These are phyloP conservation scores for Tychaedon coryphoeus DNA, from an alignment of 2,113 vertebrate species.

Conservation along the genomic window DNA sequence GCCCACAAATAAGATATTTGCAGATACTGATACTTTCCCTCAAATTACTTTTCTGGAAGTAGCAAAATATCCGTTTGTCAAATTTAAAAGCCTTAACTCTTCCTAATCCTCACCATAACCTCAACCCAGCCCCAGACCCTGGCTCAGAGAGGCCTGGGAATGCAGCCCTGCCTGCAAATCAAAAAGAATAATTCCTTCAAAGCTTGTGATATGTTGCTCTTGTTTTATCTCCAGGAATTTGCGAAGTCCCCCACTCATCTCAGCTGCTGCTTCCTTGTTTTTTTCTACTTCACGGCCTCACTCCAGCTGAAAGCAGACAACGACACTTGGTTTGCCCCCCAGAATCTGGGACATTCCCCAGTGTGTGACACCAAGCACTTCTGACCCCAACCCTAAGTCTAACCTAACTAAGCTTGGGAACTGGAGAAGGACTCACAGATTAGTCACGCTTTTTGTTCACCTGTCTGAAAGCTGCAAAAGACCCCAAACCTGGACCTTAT, in stretches of 20 bases:
- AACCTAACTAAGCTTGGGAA: conserved; percentile 4
- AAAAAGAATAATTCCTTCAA: neutral
- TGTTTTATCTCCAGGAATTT: neutral
- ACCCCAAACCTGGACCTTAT: neutral
- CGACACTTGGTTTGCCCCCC: neutral
- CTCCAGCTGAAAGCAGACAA: neutral
- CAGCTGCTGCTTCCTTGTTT: neutral
- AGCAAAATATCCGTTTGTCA: neutral
- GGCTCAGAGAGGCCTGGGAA: neutral
- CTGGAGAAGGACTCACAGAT: neutral
- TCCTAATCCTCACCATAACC: conserved; percentile 11
- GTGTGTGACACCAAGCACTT: neutral
- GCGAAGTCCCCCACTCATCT: neutral
- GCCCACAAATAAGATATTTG: neutral
- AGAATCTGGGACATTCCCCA: neutral
- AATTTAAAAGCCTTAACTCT: neutral
- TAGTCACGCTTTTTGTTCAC: conserved; percentile 15
- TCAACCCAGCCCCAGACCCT: neutral
- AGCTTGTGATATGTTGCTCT: neutral
- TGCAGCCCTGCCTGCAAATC: neutral
- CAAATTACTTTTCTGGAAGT: neutral
- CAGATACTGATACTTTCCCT: neutral
- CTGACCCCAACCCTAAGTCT: neutral
- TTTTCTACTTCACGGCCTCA: neutral
- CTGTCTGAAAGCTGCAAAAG: neutral